A percentile compares a stretch with the other conserved stretches of the same genome.
These are phyloP conservation scores for Leptopilina boulardi DNA, from an alignment of 1,140 invertebrate genomes.

Conservation along the genomic window DNA sequence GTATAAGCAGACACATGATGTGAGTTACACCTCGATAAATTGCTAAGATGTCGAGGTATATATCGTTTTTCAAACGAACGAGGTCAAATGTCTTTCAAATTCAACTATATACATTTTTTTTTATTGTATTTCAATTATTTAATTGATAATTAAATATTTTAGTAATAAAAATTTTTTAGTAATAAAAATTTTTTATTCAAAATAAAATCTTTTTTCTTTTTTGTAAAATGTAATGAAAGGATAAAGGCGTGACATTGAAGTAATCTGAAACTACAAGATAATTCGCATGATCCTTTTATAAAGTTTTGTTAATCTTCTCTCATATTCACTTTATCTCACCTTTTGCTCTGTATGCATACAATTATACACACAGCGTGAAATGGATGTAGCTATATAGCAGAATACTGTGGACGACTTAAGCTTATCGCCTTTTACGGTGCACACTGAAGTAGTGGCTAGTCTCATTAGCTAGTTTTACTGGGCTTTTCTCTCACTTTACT, in stretches of 20 bases:
- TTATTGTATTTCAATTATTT: no score
- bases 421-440: constrained; percentile 35
- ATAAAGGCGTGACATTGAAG: constrained; percentile 2
- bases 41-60: background rate
- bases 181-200: no score
- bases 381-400: constrained; percentile 21
- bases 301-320: constrained; percentile 10
- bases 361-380: background rate
- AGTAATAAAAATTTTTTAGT: no score
- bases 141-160: no score
- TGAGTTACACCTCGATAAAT: constrained; percentile 30
- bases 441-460: constrained; percentile 21
- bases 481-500: constrained; percentile 2
- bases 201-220: no score
- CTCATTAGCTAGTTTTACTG: constrained; percentile 17
- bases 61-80: background rate
- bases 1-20: constrained; percentile 13
- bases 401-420: constrained; percentile 37
- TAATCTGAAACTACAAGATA: background rate
- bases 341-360: background rate
- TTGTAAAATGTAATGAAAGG: background rate
- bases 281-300: background rate
- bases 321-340: constrained; percentile 24
- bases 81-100: background rate
- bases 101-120: background rate